phyloP scores from a whole-genome alignment of 2,113 vertebrate species.

The Aleadryas rufinucha region DNA sequence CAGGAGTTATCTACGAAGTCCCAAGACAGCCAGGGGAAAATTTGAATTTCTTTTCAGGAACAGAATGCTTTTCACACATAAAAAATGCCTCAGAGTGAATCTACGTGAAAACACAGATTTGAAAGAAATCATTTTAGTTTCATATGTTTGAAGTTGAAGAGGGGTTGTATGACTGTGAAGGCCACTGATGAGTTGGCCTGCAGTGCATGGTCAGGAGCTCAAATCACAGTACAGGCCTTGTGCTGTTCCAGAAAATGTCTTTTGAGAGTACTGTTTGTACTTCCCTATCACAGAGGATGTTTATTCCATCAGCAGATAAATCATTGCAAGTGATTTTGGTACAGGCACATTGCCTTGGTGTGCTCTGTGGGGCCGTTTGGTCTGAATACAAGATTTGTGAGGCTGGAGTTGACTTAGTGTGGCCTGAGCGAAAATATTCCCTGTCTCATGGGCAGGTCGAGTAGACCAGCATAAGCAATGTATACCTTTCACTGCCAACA shows the following conservation, averaged over 20 bases:
- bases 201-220: not conserved
- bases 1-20: not conserved
- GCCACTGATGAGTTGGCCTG: not conserved
- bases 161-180: not conserved
- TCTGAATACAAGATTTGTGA: not conserved
- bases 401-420: not conserved
- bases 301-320: not conserved
- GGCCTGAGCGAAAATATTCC: not conserved
- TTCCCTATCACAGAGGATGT: not conserved
- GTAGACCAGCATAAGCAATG: not conserved
- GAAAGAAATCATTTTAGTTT: not conserved
- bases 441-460: accelerated
- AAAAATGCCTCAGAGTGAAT: not conserved
- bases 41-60: not conserved
- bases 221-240: not conserved
- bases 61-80: not conserved
- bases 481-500: not conserved
- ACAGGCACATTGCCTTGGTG: accelerated
- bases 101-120: not conserved
- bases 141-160: not conserved
- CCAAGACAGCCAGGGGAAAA: not conserved
- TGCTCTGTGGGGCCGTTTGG: not conserved
- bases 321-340: not conserved
- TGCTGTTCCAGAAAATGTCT: not conserved
- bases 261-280: not conserved